Evolutionary conservation across 2,888 invertebrate genomes (phyloP), one percentile per base, ranked within the genome.

Genomic region (Athetis lepigone): DNA sequence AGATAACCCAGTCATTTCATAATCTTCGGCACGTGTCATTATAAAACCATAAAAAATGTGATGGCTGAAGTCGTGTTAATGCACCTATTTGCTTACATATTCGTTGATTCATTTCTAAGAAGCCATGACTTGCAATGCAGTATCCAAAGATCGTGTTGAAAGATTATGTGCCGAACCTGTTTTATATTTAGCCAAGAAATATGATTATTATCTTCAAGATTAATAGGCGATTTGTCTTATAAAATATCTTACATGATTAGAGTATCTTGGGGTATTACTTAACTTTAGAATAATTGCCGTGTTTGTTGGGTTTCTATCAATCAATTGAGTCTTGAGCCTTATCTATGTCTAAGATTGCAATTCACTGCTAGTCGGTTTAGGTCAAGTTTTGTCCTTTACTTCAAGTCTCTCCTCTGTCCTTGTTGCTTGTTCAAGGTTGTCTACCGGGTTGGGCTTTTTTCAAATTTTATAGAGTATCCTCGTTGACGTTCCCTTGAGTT

Each of bases 151-250:
- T 61, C 37, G 67, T 61, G 64, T 61, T 58, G 60, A 67, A 58
- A 61, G 68, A 72, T 72, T 67, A 13, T 45, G 37, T 45, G 37
- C 42, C 54, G 49, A 58, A 73, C 58, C 45, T 56, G 54, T 69
- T 63, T 73, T 36, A 47, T 70, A 54, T 62, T 63, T 39, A 23
- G 39, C 33, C 37, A 57, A 64, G 47, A 64, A 56, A 56, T 61
- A 47, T 74, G 50, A 58, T 74, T 49, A 61, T 74, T 46, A 70
- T 58, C 40, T 27, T 16, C 27, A 52, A 58, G 58, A 70, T 65
- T 55, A 50, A 71, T 61, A 39, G 51, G 3, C 0, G 45, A 52
- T 60, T 66, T 57, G 47, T 51, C 42, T 65, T 71, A 36, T 43
- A 58, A 37, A 37, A 54, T 42, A 8, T 23, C 23, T 39, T 36